Evolutionary conservation across 2,888 invertebrate species (phyloP).

Genomic region (Torymus auratus): DNA sequence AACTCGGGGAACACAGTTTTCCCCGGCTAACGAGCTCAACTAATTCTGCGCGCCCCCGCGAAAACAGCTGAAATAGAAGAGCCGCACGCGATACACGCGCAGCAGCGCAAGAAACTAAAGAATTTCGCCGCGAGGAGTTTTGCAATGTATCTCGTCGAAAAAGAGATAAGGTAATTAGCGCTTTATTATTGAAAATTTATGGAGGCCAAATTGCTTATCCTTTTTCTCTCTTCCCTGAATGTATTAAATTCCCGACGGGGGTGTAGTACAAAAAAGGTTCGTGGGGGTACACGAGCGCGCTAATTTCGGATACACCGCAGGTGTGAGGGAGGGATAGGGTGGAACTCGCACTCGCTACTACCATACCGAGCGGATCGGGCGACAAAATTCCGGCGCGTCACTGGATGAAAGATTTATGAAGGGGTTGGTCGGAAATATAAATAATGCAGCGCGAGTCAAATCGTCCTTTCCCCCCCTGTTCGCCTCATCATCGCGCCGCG

Average conservation of each 20-base stretch:
- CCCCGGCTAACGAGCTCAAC: neutral
- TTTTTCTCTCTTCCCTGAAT: neutral
- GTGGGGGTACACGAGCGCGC: constrained; percentile 24
- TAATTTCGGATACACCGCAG: constrained; percentile 61
- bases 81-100: no score
- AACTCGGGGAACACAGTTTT: neutral
- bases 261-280: neutral
- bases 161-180: constrained; percentile 45
- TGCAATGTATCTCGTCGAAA: neutral
- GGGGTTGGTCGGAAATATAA: constrained; percentile 57
- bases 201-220: neutral
- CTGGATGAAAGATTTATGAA: constrained; percentile 71
- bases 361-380: constrained; percentile 29
- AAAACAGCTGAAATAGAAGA: constrained; percentile 4
- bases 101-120: neutral
- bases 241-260: constrained; percentile 8
- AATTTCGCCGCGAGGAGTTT: neutral
- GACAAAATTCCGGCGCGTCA: constrained; percentile 56
- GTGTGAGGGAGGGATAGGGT: neutral
- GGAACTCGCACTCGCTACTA: no score
- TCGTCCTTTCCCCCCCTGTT: neutral
- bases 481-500: neutral
- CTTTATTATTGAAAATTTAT: constrained; percentile 45
- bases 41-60: neutral
- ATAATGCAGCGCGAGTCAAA: constrained; percentile 53